A percentile compares a stretch with the other conserved stretches of the same genome.
Conservation (phyloP, 2,797 vertebrate species). For the Gallinago stenura region DNA sequence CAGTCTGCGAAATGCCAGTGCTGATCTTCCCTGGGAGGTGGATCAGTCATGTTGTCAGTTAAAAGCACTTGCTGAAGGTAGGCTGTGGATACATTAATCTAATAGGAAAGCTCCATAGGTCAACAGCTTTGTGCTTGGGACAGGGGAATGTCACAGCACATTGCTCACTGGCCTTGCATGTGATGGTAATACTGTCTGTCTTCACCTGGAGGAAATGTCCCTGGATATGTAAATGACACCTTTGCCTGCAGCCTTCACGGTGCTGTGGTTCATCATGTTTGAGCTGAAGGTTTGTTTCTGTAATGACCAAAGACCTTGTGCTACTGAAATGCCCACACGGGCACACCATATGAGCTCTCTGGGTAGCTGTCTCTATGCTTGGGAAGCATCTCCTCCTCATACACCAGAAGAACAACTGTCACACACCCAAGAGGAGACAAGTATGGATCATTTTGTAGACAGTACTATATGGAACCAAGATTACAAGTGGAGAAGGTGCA, state of each 20-base stretch:
- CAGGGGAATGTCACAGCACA: not conserved
- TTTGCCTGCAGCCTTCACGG: not conserved
- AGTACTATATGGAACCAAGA: not conserved
- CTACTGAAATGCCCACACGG: not conserved
- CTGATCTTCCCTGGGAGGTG: not conserved
- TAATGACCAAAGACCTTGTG: not conserved
- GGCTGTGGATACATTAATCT: slow-evolving; percentile 29
- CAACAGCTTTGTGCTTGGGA: slow-evolving; percentile 2
- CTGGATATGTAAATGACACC: not conserved
- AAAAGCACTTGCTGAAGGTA: slow-evolving; percentile 24
- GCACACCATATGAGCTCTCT: not conserved
- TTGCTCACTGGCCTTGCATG: not conserved
- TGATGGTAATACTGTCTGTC: not conserved
- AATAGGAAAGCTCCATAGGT: slow-evolving; percentile 48
- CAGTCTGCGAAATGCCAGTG: not conserved
- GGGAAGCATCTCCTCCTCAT: not conserved
- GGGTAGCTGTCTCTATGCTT: not conserved
- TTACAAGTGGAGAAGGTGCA: not conserved
- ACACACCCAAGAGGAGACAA: not conserved
- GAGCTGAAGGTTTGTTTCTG: not conserved
- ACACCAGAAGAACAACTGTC: not conserved
- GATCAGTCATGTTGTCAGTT: slow-evolving; percentile 27
- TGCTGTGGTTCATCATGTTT: not conserved
- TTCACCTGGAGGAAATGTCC: slow-evolving; percentile 9
- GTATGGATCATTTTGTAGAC: not conserved